Evolutionary conservation across 53 echinoderm and acorn worm genomes (phyloP), one percentile per base, ranked within the genome.

Genomic region (Holothuria scabra): DNA sequence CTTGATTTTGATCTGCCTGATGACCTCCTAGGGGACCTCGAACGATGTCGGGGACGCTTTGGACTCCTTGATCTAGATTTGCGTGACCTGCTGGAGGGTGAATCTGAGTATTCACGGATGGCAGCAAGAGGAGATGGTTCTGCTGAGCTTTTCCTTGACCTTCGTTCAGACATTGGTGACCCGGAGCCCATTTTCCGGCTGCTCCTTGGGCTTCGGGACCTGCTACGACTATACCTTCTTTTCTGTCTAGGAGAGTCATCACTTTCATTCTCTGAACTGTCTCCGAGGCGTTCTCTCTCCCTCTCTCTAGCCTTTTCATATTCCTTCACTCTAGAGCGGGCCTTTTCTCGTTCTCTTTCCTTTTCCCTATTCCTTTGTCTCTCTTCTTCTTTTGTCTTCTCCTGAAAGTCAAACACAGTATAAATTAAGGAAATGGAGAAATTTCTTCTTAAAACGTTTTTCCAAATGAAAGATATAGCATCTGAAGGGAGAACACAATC

Each of bases 261-360:
- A 29, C 84, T 67, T 13, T 95, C 95, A 28, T 87, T 85, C 1
- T 59, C 84, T 5, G 95, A 93, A 67, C 84, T 84, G 0, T 89
- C 93, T 0, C 89, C 68, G 14, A 96, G 83, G 22, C 99, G 79
- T 29, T 93, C 93, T 37, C 94, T 85, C 66, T 99, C 99, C 13
- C 91, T 85, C 34, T 94, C 94, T 12, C 99, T 71, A 7, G 94
- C 94, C 28, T 92, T 90, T 79, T 95, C 94, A 48, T 88, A 97
- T 28, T 97, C 97, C 38, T 94, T 76, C 12, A 97, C 55, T 34
- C 97, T 82, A 0, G 91, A 87, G 14, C 82, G 65, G 11, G 60
- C 88, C 62, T 78, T 88, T 52, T 92, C 92, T 25, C 94, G 71
- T 46, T 90, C 89, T 56, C 88, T 79, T 30, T 97, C 97, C 59